Evolutionary conservation across 2,888 invertebrate genomes (phyloP).

Genomic region (Drosophila peninsularis): DNA sequence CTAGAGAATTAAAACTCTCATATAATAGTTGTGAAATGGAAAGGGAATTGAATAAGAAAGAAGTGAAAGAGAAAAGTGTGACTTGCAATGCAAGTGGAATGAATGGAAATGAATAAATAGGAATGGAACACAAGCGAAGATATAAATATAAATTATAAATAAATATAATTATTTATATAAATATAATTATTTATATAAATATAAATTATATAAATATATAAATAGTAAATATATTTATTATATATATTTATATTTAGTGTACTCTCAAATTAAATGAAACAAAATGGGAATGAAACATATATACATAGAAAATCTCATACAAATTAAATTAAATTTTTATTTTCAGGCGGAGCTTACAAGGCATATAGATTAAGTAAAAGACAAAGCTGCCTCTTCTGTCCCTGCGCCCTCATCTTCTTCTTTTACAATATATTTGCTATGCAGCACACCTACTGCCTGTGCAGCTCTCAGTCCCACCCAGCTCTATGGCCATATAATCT

Average conservation of each 20-base stretch:
- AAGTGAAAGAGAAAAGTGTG: background rate
- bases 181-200: no score
- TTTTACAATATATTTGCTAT: background rate
- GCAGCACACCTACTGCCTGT: background rate
- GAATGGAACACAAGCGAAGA: background rate
- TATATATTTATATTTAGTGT: no score
- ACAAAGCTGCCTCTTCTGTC: background rate
- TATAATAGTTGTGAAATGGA: no score
- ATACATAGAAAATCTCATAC: background rate
- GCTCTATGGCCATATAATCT: slow-evolving; percentile 72
- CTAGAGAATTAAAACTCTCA: no score
- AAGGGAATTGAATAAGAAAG: background rate
- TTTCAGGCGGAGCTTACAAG: background rate
- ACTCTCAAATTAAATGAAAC: background rate
- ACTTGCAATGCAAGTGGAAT: background rate
- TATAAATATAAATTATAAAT: no score
- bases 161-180: no score
- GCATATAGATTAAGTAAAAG: background rate
- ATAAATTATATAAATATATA: no score
- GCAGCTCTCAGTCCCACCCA: no score
- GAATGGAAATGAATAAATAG: background rate
- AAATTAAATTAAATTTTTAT: background rate
- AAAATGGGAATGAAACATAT: background rate
- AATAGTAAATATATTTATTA: no score
- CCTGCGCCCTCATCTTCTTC: background rate